Evolutionary conservation across 2,888 invertebrate genomes (phyloP).

Genomic region (Pyrochroa serraticornis): DNA sequence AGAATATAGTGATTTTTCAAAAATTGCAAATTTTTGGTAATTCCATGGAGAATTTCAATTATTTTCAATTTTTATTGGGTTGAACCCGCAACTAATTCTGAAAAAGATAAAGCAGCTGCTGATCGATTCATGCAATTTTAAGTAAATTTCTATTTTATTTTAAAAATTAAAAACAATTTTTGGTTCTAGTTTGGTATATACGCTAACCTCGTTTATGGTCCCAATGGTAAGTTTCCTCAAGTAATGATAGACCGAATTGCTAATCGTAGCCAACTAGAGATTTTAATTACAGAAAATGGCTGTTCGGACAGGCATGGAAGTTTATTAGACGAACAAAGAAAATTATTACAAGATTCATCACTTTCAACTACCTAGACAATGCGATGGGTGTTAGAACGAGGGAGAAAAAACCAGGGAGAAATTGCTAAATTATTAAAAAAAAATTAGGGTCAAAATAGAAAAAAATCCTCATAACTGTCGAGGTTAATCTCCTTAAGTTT

Average conservation of each 20-base stretch:
- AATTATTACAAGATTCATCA: not conserved
- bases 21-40: no score
- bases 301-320: not conserved
- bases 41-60: slow-evolving; percentile 55
- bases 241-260: not conserved
- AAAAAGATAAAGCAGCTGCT: slow-evolving; percentile 59
- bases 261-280: not conserved
- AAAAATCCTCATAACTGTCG: no score
- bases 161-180: not conserved
- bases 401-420: no score
- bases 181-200: not conserved
- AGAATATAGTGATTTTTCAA: no score
- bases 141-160: slow-evolving; percentile 50
- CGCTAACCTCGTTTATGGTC: not conserved
- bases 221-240: not conserved
- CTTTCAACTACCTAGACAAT: no score
- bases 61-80: slow-evolving; percentile 61
- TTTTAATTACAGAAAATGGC: not conserved
- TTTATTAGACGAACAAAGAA: not conserved
- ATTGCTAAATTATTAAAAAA: no score
- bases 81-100: slow-evolving; percentile 57
- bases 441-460: no score
- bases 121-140: slow-evolving; percentile 61
- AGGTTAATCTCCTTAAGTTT: no score
- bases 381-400: no score